Conservation (phyloP, 2,797 vertebrate genomes). For the Ctenopoma multispine region DNA sequence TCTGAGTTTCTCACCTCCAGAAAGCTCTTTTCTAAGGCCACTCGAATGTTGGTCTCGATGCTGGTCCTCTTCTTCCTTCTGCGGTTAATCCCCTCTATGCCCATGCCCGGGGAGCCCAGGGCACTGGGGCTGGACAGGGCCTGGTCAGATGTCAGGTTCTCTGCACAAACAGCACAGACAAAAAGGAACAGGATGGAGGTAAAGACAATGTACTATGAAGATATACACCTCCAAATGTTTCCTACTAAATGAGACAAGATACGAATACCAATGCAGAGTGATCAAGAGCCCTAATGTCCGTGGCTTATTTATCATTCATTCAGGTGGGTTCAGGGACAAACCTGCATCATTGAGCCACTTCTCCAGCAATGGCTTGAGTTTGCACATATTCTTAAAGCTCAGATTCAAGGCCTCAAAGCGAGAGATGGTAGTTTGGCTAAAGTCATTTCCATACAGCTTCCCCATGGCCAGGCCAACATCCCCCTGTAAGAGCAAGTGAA, state of each 20-base stretch:
- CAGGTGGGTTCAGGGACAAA: slow-evolving; percentile 80
- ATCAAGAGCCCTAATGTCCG: neutral
- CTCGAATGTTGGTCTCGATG: slow-evolving; percentile 99
- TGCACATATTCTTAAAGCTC: slow-evolving; percentile 99
- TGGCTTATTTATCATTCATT: neutral
- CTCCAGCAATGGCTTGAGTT: slow-evolving; percentile 99
- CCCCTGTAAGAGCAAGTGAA: slow-evolving; percentile 61
- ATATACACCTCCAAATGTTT: neutral
- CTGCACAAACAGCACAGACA: slow-evolving; percentile 89
- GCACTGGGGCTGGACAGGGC: slow-evolving; percentile 95
- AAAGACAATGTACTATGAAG: slow-evolving; percentile 66
- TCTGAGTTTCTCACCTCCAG: slow-evolving; percentile 90
- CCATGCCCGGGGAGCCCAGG: slow-evolving; percentile 94
- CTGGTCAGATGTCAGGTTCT: slow-evolving; percentile 98
- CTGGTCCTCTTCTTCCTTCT: slow-evolving; percentile 99
- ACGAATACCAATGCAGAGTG: neutral
- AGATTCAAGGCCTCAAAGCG: slow-evolving; percentile 99
- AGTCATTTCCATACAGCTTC: slow-evolving; percentile 99
- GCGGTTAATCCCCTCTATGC: slow-evolving; percentile 96
- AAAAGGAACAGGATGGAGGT: slow-evolving; percentile 76
- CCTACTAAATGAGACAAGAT: neutral
- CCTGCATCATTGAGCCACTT: slow-evolving; percentile 99
- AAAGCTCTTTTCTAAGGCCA: slow-evolving; percentile 99
- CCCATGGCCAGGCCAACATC: slow-evolving; percentile 91
- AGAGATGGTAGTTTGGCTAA: slow-evolving; percentile 99